Evolutionary conservation across 1,140 invertebrate species (phyloP).

Genomic region (Zaprionus vittiger): DNA sequence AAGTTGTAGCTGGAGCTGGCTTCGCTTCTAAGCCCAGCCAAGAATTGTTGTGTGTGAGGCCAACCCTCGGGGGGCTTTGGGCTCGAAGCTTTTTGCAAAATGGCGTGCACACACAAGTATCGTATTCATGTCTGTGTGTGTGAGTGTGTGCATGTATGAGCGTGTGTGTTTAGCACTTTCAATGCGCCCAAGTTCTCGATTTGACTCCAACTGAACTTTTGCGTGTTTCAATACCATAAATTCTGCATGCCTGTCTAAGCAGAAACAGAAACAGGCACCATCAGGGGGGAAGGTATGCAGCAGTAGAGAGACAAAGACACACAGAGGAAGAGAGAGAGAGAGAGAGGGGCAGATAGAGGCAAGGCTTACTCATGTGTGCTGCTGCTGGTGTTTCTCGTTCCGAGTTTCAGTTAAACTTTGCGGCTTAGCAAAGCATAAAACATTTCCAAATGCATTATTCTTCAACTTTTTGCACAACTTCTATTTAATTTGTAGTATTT

Average conservation of each 20-base stretch:
- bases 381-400: slow-evolving; percentile 16
- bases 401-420: slow-evolving; percentile 46
- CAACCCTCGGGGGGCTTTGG: slow-evolving; percentile 28
- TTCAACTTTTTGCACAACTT: slow-evolving; percentile 45
- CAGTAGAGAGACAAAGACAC: not conserved
- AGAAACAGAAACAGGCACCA: slow-evolving; percentile 7
- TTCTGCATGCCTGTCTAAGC: slow-evolving; percentile 70
- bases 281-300: not conserved
- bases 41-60: not conserved
- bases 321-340: not conserved
- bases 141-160: slow-evolving; percentile 19
- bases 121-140: slow-evolving; percentile 12
- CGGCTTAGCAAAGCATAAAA: slow-evolving; percentile 60
- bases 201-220: slow-evolving; percentile 79
- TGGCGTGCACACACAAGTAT: slow-evolving; percentile 57
- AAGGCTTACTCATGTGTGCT: not conserved
- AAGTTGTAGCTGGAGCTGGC: slow-evolving; percentile 21
- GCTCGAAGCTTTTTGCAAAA: slow-evolving; percentile 72
- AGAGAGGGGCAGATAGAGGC: not conserved
- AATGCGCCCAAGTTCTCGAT: slow-evolving; percentile 72
- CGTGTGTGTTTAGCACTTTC: slow-evolving; percentile 62
- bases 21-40: slow-evolving; percentile 29
- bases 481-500: slow-evolving; percentile 40
- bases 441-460: slow-evolving; percentile 67
- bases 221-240: slow-evolving; percentile 81